phyloP scores from a whole-genome alignment of 2,797 vertebrate species.

The Centropyge bicolor region DNA sequence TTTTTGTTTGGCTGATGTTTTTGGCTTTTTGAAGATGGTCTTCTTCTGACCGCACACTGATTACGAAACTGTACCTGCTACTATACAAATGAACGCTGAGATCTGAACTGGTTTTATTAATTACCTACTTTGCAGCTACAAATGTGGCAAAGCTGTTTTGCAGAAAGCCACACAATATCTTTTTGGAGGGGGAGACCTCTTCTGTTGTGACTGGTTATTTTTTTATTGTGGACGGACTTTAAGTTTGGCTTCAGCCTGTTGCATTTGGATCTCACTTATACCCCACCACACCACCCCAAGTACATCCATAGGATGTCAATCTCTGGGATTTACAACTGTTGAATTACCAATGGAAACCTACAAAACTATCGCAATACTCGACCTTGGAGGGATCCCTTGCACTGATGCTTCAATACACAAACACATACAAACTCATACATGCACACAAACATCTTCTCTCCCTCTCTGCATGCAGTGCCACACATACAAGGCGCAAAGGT shows the following conservation, averaged over 20 bases:
- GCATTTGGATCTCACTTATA: slow-evolving; percentile 42
- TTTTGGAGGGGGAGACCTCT: slow-evolving; percentile 17
- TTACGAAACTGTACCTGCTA: slow-evolving; percentile 43
- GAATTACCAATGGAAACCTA: slow-evolving; percentile 61
- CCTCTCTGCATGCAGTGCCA: slow-evolving; percentile 75
- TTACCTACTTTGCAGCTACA: slow-evolving; percentile 35
- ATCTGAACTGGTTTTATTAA: slow-evolving; percentile 38
- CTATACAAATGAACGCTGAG: slow-evolving; percentile 17
- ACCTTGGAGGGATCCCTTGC: slow-evolving; percentile 57
- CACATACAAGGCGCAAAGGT: slow-evolving; percentile 74
- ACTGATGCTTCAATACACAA: slow-evolving; percentile 58
- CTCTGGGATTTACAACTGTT: slow-evolving; percentile 80
- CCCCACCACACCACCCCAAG: slow-evolving; percentile 50
- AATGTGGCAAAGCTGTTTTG: slow-evolving; percentile 31
- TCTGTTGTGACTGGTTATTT: slow-evolving; percentile 8
- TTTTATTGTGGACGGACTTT: slow-evolving; percentile 27
- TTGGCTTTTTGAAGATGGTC: slow-evolving; percentile 45
- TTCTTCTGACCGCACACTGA: slow-evolving; percentile 53
- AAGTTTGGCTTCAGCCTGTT: slow-evolving; percentile 43
- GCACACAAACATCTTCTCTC: slow-evolving; percentile 34
- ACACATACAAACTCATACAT: slow-evolving; percentile 35
- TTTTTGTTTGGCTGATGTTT: slow-evolving; percentile 39
- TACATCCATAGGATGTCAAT: slow-evolving; percentile 63
- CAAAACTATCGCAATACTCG: slow-evolving; percentile 73
- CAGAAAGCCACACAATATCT: slow-evolving; percentile 26